Base-by-base conservation (phyloP, 2,888 invertebrate genomes). In the Leptinotarsa haldemani region DNA sequence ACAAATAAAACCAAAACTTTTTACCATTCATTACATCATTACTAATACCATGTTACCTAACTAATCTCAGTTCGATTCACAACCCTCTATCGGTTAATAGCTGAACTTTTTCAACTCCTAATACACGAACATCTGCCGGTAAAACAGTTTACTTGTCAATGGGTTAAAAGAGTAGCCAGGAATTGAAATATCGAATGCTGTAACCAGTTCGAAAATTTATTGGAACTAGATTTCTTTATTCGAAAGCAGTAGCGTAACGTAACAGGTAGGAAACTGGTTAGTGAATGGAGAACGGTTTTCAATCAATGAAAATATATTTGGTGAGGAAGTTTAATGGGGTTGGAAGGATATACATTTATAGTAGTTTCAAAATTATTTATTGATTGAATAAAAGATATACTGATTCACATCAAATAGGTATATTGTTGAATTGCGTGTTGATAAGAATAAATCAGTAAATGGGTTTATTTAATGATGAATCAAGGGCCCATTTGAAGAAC, bases 21-120 rank as follows among this genome's bases (percentile, higher is more conserved):
- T 9, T 9, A 40, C 40, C 9, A 40, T 9, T 40, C 9, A 40
- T 40, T 12, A 30, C 30, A 7, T 30, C 30, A 30, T 30, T 9
- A 40, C 40, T 40, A 40, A 12, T 30, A 30, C 30, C 40, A 40
- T 12, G 9, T 40, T 40, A 40, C 40, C 2, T 1, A 25, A 25
- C 1, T 47, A 50, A 13, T 50, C 50, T 52, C 64, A 68, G 77
- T 64, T 71, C 79, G 80, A 80, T 78, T 69, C 46, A 75, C 76
- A 79, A 82, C 83, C 84, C 80, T 81, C 86, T 85, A 80, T 82
- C 85, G 86, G 85, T 78, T 80, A 82, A 84, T 81, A 80, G 83
- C 80, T 80, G 84, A 86, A 87, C 82, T 85, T 83, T 85, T 85
- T 84, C 78, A 69, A 73, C 56, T 65, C 52, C 70, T 50, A 65